phyloP scores from a whole-genome alignment of 2,888 invertebrate genomes.

The Parochlus steinenii region DNA sequence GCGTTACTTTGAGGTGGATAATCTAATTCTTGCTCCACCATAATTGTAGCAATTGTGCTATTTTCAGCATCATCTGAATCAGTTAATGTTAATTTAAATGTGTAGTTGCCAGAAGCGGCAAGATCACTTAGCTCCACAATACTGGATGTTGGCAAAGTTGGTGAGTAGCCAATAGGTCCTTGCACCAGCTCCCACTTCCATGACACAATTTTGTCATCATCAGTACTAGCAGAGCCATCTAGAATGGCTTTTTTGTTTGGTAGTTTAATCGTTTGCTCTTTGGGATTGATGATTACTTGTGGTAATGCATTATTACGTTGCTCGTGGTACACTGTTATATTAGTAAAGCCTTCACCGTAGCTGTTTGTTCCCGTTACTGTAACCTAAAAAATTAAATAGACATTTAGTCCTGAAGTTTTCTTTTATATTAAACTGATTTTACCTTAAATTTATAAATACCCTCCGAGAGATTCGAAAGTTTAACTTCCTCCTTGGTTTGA shows the following conservation, averaged over 20 bases:
- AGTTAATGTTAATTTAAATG: constrained; percentile 77
- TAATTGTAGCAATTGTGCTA: constrained; percentile 73
- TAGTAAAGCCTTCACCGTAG: constrained; percentile 69
- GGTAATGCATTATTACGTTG: constrained; percentile 71
- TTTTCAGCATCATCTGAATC: constrained; percentile 80
- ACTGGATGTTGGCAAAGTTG: constrained; percentile 57
- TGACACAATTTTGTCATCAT: constrained; percentile 68
- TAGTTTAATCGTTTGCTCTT: constrained; percentile 69
- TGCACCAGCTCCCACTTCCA: constrained; percentile 89
- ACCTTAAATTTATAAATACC: constrained; percentile 80
- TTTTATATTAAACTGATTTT: constrained; percentile 22
- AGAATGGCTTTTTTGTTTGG: constrained; percentile 82
- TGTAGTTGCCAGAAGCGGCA: constrained; percentile 73
- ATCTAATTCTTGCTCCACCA: constrained; percentile 78
- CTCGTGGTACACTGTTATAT: constrained; percentile 77
- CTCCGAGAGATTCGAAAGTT: constrained; percentile 66
- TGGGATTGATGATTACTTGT: constrained; percentile 69
- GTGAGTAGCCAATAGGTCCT: constrained; percentile 74
- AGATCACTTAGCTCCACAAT: constrained; percentile 74
- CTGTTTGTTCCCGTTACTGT: constrained; percentile 63
- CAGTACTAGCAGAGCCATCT: constrained; percentile 66
- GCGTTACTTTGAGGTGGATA: constrained; percentile 94
- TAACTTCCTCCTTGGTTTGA: constrained; percentile 69
- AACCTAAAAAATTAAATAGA: constrained; percentile 25
- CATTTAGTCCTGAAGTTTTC: constrained; percentile 10